Conservation (phyloP, 2,888 invertebrate species). For the Meteorus colon region DNA sequence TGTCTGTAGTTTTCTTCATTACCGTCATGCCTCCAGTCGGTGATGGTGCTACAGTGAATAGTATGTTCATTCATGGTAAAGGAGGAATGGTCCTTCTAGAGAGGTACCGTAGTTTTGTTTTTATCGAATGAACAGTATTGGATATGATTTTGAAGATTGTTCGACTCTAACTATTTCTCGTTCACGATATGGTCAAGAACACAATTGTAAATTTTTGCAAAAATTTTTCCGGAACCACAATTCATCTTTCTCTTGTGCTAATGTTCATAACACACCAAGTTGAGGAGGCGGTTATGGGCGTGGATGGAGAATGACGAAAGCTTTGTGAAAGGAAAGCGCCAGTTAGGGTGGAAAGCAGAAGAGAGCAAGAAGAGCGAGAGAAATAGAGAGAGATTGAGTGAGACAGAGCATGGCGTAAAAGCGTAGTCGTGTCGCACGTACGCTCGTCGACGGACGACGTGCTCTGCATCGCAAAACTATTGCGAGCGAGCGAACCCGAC, state of each 20-base stretch:
- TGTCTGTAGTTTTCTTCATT: not conserved
- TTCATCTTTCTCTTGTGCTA: not conserved
- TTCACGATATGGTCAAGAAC: not conserved
- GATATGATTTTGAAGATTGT: too few species aligned
- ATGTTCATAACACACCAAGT: conserved; percentile 37
- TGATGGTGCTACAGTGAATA: not conserved
- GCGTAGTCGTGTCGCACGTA: conserved; percentile 74
- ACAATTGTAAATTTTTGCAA: not conserved
- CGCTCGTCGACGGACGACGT: conserved; percentile 73
- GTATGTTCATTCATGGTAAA: not conserved
- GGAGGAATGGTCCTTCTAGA: not conserved
- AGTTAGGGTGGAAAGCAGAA: conserved; percentile 52
- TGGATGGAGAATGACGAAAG: conserved; percentile 30
- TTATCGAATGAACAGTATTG: too few species aligned
- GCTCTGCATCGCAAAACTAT: conserved; percentile 65
- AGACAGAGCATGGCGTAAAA: conserved; percentile 69
- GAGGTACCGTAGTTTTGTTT: too few species aligned
- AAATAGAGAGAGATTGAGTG: conserved; percentile 49
- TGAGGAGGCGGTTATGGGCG: conserved; percentile 33
- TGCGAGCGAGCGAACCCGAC: conserved; percentile 53
- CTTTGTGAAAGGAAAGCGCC: conserved; percentile 52
- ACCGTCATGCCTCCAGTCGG: not conserved
- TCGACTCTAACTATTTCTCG: too few species aligned
- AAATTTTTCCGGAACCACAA: not conserved
- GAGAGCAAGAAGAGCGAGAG: conserved; percentile 42